These are phyloP conservation scores for Carettochelys insculpta DNA, from an alignment of 2,113 vertebrate species.

Conservation along the genomic window DNA sequence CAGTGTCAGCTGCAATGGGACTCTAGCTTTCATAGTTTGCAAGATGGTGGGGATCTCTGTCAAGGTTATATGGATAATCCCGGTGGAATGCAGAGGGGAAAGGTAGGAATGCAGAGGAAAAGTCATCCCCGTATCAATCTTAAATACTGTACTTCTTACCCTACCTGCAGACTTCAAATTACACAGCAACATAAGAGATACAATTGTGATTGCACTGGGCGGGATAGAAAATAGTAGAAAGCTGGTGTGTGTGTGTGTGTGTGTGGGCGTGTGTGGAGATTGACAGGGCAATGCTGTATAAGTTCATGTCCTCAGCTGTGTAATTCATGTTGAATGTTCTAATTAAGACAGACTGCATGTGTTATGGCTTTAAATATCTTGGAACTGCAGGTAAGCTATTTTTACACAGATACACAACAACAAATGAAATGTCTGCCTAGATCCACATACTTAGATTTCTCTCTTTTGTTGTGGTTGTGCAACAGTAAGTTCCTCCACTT, in stretches of 20 bases:
- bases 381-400: not conserved
- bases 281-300: not conserved
- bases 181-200: not conserved
- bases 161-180: not conserved
- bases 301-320: not conserved
- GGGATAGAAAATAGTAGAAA: rapidly evolving
- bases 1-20: not conserved
- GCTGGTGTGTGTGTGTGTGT: not conserved
- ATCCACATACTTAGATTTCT: not conserved
- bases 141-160: not conserved
- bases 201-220: not conserved
- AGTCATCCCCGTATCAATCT: rapidly evolving
- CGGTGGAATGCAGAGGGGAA: not conserved
- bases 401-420: not conserved
- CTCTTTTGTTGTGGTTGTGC: not conserved
- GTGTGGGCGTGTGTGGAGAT: not conserved
- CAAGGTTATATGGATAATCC: too few relatives aligned
- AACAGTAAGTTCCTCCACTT: not conserved
- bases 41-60: not conserved
- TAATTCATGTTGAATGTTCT: not conserved
- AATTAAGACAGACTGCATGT: not conserved
- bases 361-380: not conserved
- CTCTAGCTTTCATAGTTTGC: rapidly evolving
- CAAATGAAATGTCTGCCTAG: not conserved
- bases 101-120: not conserved